Evolutionary conservation across 2,797 vertebrate genomes (phyloP), one percentile per base, ranked within the genome.

Genomic region (Scolopax bukidnonensis): DNA sequence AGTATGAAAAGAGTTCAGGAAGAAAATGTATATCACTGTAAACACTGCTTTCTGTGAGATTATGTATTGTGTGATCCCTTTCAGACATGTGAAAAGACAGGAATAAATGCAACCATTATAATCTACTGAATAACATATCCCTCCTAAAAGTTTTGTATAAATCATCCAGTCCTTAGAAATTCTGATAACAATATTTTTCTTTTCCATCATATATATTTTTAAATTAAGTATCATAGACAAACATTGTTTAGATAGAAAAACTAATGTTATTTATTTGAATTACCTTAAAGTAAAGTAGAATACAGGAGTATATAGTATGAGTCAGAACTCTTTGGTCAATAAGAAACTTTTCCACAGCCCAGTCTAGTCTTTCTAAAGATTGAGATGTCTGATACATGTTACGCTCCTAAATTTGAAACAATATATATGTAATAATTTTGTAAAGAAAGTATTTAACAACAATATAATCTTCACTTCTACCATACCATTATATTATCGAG

Each of bases 81-180:
- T 91, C 82, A 95, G 81, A 73, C 7, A 32, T 59, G 13, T 90
- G 83, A 96, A 94, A 96, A 96, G 61, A 90, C 33, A 89, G 33
- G 73, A 96, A 92, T 92, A 95, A 96, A 96, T 93, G 48, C 59
- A 86, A 60, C 69, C 33, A 87, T 96, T 95, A 89, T 86, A 83
- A 92, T 79, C 25, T 84, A 86, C 51, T 80, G 91, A 96, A 97
- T 87, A 94, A 54, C 51, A 65, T 47, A 69, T 51, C 40, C 85
- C 24, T 95, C 36, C 69, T 93, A 40, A 86, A 91, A 92, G 18
- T 91, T 93, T 88, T 85, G 16, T 73, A 68, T 77, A 92, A 93
- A 87, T 76, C 40, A 83, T 51, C 16, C 20, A 81, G 32, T 75
- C 69, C 45, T 81, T 84, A 85, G 30, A 95, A 95, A 90, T 86